A percentile compares a stretch with the other conserved stretches of the same genome.
phyloP scores from a whole-genome alignment of 1,140 invertebrate species.

The Dysdera silvatica region DNA sequence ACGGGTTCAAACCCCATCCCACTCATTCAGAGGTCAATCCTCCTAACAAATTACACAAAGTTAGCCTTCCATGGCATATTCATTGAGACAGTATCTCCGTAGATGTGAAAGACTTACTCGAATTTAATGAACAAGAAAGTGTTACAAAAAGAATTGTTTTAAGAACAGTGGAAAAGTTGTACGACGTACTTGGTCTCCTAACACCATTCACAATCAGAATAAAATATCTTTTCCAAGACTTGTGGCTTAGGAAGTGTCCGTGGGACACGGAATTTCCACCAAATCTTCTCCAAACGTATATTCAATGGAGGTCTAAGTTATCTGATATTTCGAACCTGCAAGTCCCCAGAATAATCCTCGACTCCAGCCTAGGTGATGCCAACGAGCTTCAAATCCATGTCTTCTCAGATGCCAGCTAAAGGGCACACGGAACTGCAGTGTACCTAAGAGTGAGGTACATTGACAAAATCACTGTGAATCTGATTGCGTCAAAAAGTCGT shows the following conservation, averaged over 20 bases:
- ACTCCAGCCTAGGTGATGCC: neutral
- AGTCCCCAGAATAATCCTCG: neutral
- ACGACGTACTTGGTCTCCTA: neutral
- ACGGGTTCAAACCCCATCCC: constrained; percentile 1
- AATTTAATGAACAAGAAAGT: too few relatives aligned
- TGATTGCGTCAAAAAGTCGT: constrained; percentile 39
- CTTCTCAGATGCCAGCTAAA: constrained; percentile 40
- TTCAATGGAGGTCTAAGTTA: neutral
- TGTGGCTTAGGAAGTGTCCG: too few relatives aligned
- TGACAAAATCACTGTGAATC: constrained; percentile 6
- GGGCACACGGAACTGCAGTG: constrained; percentile 36
- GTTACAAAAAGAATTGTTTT: too few relatives aligned
- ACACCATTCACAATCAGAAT: neutral
- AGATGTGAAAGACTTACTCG: too few relatives aligned
- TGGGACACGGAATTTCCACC: too few relatives aligned
- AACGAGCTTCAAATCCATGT: constrained; percentile 31
- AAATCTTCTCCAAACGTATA: neutral
- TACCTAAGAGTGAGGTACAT: constrained; percentile 33
- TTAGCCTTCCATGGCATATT: too few relatives aligned
- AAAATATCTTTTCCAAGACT: too few relatives aligned
- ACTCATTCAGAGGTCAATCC: too few relatives aligned
- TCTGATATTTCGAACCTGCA: neutral
- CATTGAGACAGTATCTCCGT: too few relatives aligned
- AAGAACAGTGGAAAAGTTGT: too few relatives aligned
- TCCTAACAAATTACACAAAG: too few relatives aligned